phyloP scores from a whole-genome alignment of 2,113 vertebrate genomes.

The Centropus bengalensis region DNA sequence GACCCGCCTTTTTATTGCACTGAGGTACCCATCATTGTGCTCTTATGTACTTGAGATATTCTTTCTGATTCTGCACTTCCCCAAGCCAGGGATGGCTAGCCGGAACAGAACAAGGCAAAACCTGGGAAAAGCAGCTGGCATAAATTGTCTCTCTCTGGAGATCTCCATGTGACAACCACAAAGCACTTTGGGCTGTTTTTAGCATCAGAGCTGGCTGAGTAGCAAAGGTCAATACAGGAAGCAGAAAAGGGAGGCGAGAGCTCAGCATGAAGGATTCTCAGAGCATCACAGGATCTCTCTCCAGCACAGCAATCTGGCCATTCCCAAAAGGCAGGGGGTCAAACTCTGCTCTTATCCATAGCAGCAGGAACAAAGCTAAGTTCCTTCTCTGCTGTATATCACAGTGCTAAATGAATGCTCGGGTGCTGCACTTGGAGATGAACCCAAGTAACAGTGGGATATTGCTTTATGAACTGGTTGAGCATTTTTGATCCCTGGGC shows the following conservation, averaged over 20 bases:
- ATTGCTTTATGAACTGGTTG: not conserved
- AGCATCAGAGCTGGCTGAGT: conserved; percentile 10
- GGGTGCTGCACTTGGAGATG: not conserved
- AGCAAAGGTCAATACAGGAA: conserved; percentile 18
- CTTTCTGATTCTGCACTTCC: not conserved
- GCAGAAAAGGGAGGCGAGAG: not conserved
- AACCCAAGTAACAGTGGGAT: not conserved
- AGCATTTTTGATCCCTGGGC: not conserved
- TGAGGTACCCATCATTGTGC: not conserved
- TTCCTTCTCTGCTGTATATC: not conserved
- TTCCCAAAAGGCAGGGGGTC: not conserved
- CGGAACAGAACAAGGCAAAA: not conserved
- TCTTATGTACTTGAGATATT: conserved; percentile 24
- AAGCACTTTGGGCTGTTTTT: conserved; percentile 19
- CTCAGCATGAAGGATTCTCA: conserved; percentile 7
- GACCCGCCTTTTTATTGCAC: not conserved
- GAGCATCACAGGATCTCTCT: not conserved
- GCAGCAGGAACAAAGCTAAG: not conserved
- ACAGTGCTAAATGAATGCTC: not conserved
- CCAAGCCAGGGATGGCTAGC: not conserved
- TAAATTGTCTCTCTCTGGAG: not conserved
- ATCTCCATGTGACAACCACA: not conserved
- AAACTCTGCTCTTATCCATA: not conserved
- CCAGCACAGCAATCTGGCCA: not conserved
- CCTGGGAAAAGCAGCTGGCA: not conserved